Evolutionary conservation across 1,140 invertebrate genomes (phyloP).

Genomic region (Nasonia giraulti): DNA sequence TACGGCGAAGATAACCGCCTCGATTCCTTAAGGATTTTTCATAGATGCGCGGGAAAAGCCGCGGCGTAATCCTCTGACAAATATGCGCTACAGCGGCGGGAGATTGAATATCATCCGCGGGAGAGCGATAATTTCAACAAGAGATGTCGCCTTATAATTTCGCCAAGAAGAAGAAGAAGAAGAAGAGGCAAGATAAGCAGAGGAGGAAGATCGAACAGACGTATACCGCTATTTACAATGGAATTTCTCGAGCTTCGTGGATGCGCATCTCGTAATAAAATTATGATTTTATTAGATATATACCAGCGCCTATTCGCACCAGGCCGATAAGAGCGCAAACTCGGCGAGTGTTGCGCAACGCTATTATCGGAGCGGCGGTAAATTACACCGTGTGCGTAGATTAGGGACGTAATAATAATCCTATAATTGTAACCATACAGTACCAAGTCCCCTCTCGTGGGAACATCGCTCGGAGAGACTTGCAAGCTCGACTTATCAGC

Average conservation of each 20-base stretch:
- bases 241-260: background rate
- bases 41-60: conserved; percentile 5
- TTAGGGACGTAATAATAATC: too few relatives aligned
- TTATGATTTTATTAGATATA: conserved; percentile 45
- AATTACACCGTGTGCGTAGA: too few relatives aligned
- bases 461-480: background rate
- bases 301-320: background rate
- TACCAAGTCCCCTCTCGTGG: too few relatives aligned
- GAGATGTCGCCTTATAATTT: conserved; percentile 51
- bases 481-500: background rate
- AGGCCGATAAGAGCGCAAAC: background rate
- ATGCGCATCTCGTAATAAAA: conserved; percentile 24
- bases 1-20: conserved; percentile 31
- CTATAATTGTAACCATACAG: too few relatives aligned
- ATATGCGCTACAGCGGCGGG: conserved; percentile 19
- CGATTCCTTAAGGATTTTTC: conserved; percentile 32
- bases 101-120: conserved; percentile 49
- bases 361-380: background rate
- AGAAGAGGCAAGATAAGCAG: conserved; percentile 8
- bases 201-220: conserved; percentile 9
- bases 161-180: background rate
- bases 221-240: conserved; percentile 35
- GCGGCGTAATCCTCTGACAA: conserved; percentile 47
- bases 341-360: background rate
- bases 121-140: conserved; percentile 49